Evolutionary conservation across 2,797 vertebrate genomes (phyloP).

Genomic region (Ispidina picta): DNA sequence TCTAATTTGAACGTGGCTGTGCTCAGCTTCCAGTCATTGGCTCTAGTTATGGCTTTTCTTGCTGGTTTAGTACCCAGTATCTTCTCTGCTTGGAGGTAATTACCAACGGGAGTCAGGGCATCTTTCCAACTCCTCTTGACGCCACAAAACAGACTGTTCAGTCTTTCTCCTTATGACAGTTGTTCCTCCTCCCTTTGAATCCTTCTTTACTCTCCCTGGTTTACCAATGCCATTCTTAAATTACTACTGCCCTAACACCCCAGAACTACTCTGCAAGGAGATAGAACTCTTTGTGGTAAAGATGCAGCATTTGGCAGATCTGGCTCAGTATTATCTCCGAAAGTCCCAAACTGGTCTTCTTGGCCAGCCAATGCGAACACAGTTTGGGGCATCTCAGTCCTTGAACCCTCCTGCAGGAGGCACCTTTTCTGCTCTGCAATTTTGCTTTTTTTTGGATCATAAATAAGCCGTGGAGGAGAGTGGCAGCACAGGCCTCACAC

Average conservation of each 20-base stretch:
- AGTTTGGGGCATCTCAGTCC: background rate
- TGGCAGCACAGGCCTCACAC: background rate
- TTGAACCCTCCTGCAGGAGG: background rate
- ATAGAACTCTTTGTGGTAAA: background rate
- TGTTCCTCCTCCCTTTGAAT: background rate
- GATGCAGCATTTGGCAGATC: background rate
- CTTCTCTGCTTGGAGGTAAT: conserved; percentile 19
- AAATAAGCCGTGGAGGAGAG: background rate
- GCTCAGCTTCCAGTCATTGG: conserved; percentile 38
- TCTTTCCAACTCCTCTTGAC: conserved; percentile 38
- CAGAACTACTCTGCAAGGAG: background rate
- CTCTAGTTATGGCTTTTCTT: conserved; percentile 34
- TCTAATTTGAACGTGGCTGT: conserved; percentile 45
- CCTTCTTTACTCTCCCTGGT: background rate
- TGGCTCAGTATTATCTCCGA: background rate
- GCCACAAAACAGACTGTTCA: conserved; percentile 16
- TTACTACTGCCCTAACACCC: background rate
- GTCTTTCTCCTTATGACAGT: background rate
- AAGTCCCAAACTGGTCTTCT: background rate
- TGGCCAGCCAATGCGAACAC: background rate
- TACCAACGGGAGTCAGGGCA: conserved; percentile 29
- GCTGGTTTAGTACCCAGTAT: conserved; percentile 27
- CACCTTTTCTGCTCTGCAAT: background rate
- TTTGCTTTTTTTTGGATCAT: background rate
- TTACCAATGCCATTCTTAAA: conserved; percentile 19